These are phyloP conservation scores for Hydriomena furcata DNA, from an alignment of 2,888 invertebrate species.

Conservation along the genomic window DNA sequence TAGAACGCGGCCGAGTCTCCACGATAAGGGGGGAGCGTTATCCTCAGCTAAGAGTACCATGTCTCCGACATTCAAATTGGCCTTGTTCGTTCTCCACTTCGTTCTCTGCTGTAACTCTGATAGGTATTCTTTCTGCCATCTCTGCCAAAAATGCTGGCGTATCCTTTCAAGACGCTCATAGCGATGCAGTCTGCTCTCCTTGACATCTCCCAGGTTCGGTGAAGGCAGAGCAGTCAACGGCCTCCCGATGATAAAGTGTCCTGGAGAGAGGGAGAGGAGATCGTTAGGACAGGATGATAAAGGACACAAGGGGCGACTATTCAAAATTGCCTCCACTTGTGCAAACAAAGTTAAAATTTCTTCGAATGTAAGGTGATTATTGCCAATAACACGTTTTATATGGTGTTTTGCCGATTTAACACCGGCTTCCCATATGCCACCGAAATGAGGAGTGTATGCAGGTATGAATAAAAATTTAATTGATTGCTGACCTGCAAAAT, in stretches of 20 bases:
- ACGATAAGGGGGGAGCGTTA: background rate
- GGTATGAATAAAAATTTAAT: background rate
- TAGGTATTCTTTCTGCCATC: background rate
- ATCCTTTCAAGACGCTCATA: background rate
- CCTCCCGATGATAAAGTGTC: slow-evolving; percentile 2
- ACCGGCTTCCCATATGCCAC: background rate
- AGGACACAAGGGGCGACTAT: slow-evolving; percentile 1
- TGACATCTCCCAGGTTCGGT: background rate
- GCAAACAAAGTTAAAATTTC: slow-evolving; percentile 1
- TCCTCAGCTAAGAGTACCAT: background rate
- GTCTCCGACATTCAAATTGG: background rate
- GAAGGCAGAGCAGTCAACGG: background rate
- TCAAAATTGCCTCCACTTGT: slow-evolving; percentile 7
- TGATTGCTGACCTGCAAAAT: background rate
- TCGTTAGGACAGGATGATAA: background rate
- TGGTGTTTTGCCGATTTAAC: slow-evolving; percentile 1
- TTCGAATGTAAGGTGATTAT: background rate
- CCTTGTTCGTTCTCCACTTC: background rate
- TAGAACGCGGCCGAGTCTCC: too few relatives aligned
- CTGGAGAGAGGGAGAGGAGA: slow-evolving; percentile 5
- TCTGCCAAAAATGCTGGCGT: slow-evolving; percentile 4
- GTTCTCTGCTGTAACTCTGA: background rate
- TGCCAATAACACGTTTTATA: background rate
- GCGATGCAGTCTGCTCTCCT: too few relatives aligned
- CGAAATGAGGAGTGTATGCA: background rate